Conservation (phyloP, 2,113 vertebrate genomes). For the Antigone vipio region DNA sequence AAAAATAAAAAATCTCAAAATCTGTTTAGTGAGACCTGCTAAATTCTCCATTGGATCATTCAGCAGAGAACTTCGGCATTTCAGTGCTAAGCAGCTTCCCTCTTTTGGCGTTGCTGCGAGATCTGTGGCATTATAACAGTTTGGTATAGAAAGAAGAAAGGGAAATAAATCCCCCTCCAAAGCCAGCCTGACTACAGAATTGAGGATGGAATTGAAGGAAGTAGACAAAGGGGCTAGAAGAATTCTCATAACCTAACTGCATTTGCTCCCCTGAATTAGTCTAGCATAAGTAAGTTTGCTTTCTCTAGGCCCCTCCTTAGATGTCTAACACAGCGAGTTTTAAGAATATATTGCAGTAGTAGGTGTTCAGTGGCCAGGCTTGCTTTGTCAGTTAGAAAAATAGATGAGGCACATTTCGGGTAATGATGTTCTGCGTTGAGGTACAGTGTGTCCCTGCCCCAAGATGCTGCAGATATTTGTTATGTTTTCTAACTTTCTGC, state of each 20-base stretch:
- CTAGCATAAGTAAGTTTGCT: background rate
- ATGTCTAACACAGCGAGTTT: background rate
- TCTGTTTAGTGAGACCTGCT: background rate
- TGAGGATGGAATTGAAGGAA: background rate
- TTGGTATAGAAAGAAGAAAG: background rate
- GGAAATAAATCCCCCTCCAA: background rate
- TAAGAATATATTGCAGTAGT: background rate
- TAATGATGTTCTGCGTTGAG: constrained; percentile 12
- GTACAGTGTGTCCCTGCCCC: background rate
- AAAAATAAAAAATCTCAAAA: background rate
- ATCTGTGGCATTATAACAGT: background rate
- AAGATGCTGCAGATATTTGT: constrained; percentile 47
- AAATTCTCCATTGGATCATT: background rate
- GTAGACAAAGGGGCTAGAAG: background rate
- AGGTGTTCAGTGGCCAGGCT: background rate
- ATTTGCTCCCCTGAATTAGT: background rate
- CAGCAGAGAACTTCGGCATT: background rate
- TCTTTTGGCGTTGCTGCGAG: background rate
- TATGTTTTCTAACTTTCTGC: constrained; percentile 54
- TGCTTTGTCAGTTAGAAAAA: constrained; percentile 8
- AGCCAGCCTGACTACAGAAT: background rate
- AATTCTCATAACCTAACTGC: background rate
- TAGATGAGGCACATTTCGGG: background rate
- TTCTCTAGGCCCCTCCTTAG: background rate
- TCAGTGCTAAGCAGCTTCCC: background rate